Evolutionary conservation across 1,140 invertebrate genomes (phyloP), one percentile per base, ranked within the genome.

Genomic region (Drosophila parabipectinata): DNA sequence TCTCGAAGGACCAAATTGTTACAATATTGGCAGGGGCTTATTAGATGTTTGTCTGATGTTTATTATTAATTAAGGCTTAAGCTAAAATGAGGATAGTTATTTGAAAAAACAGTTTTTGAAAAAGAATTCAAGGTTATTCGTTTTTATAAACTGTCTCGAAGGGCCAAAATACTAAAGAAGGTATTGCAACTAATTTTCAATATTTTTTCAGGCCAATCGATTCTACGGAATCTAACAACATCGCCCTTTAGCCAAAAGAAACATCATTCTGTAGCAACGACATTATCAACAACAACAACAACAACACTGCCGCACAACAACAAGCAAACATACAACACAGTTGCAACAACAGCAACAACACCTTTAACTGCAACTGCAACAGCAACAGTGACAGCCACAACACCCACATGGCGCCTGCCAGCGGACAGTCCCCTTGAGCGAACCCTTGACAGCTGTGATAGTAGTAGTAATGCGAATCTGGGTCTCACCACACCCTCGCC

Each of bases 161-260:
- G 30, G 30, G 9, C 30, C 30, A 26, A 26, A 18, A 18, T 18
- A 18, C 18, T 18, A 18, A 1, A 18, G 1, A 18, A 1, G 18
- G 18, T 18, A 18, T 18, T 18, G 1, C 18, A 1, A 18, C 18
- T 9, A 18, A 37, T 48, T 53, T 8, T 44, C 15, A 14, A 15
- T 47, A 18, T 45, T 47, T 21, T 28, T 7, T 37, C 34, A 91
- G 90, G 90, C 15, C 90, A 91, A 75, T 81, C 90, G 7, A 91
- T 91, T 51, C 53, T 91, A 50, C 84, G 90, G 37, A 91, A 91
- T 66, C 54, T 91, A 61, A 91, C 90, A 0, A 91, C 90, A 30
- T 91, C 90, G 50, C 90, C 90, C 32, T 91, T 91, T 21, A 91
- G 90, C 66, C 90, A 91, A 82, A 91, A 91, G 75, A 91, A 90